Conservation (phyloP, 2,113 vertebrate species). For the Piliocolobus tephrosceles region DNA sequence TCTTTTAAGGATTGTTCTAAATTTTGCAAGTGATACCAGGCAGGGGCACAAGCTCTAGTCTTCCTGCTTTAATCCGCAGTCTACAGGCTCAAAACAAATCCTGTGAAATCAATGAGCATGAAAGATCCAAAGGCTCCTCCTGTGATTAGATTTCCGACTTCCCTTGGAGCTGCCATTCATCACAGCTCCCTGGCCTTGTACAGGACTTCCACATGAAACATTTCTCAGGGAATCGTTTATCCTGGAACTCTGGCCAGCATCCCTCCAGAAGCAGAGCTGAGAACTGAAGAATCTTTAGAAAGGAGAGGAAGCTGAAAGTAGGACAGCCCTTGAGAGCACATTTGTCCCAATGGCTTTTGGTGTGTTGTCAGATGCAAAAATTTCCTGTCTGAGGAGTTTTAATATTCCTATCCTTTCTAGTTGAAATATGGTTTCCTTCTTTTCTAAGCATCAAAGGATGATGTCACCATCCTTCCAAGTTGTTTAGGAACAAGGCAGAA, state of each 20-base stretch:
- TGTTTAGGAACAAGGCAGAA: neutral
- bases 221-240: neutral
- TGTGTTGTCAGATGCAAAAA: conserved; percentile 6
- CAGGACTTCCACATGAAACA: neutral
- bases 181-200: neutral
- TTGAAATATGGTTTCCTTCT: conserved; percentile 44
- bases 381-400: neutral
- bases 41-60: neutral
- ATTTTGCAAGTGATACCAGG: neutral
- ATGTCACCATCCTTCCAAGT: neutral
- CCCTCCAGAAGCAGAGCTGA: neutral
- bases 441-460: conserved; percentile 26
- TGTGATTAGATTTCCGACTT: neutral
- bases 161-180: neutral
- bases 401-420: neutral
- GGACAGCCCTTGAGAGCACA: neutral
- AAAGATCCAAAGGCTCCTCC: neutral
- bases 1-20: conserved; percentile 1
- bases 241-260: neutral
- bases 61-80: neutral
- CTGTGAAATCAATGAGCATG: neutral
- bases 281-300: neutral
- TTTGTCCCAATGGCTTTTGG: neutral
- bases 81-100: neutral
- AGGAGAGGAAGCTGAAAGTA: neutral